phyloP scores from a whole-genome alignment of 2,113 vertebrate species.

The Regulus satrapa region DNA sequence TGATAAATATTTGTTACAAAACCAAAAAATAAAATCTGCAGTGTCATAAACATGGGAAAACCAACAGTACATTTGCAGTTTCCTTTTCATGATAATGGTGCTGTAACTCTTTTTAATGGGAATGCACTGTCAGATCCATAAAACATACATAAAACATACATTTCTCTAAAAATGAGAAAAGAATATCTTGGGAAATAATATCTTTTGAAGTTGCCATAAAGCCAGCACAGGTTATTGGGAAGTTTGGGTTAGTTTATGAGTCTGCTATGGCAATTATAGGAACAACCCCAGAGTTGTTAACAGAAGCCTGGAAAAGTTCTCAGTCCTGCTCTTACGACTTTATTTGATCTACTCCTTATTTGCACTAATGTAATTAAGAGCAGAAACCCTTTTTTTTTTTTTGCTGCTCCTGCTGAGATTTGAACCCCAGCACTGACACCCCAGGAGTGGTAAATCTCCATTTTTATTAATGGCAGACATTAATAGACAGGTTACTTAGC shows the following conservation, averaged over 20 bases:
- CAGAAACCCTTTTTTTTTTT: neutral
- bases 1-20: constrained; percentile 15
- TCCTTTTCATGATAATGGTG: constrained; percentile 20
- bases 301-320: neutral
- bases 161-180: constrained; percentile 31
- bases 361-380: neutral
- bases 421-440: neutral
- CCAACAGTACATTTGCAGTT: neutral
- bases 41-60: neutral
- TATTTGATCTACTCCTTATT: neutral
- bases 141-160: constrained; percentile 11
- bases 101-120: constrained; percentile 40
- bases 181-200: constrained; percentile 17
- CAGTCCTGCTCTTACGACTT: neutral
- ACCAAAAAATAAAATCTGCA: neutral
- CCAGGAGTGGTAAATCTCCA: neutral
- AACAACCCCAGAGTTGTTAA: neutral
- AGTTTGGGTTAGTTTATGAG: neutral
- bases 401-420: neutral
- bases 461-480: neutral
- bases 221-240: neutral
- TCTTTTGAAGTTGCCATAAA: neutral
- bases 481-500: neutral
- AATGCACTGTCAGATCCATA: constrained; percentile 8
- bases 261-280: neutral